A percentile compares a stretch with the other conserved stretches of the same genome.
Conservation (phyloP, 2,113 vertebrate species). For the Dissostichus mawsoni region DNA sequence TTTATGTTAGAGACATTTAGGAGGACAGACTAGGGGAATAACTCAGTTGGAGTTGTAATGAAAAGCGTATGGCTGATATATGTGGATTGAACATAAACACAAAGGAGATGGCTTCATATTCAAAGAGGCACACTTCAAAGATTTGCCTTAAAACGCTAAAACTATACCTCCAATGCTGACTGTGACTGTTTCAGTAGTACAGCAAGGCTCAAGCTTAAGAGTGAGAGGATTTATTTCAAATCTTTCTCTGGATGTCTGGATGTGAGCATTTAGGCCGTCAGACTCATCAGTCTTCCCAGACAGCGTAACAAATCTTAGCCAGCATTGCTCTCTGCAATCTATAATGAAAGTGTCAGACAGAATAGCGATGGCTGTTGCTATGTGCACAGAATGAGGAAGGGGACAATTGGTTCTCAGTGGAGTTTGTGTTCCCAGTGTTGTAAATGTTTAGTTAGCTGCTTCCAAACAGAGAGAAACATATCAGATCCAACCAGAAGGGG, state of each 20-base stretch:
- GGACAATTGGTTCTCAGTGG: neutral
- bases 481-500: slow-evolving; percentile 8
- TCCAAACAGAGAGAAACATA: slow-evolving; percentile 13
- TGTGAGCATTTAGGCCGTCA: slow-evolving; percentile 39
- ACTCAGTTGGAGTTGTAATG: neutral
- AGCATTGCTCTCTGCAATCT: slow-evolving; percentile 33
- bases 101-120: slow-evolving; percentile 5
- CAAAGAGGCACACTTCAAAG: slow-evolving; percentile 17
- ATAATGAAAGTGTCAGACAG: slow-evolving; percentile 56
- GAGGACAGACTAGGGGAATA: slow-evolving; percentile 24
- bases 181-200: neutral
- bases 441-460: slow-evolving; percentile 1
- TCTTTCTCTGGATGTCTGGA: slow-evolving; percentile 10
- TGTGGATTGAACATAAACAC: slow-evolving; percentile 1
- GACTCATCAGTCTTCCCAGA: slow-evolving; percentile 61
- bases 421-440: slow-evolving; percentile 3
- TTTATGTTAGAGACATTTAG: slow-evolving; percentile 27
- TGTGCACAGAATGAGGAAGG: slow-evolving; percentile 38
- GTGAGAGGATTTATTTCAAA: slow-evolving; percentile 22
- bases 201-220: neutral
- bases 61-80: slow-evolving; percentile 10
- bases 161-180: neutral
- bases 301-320: slow-evolving; percentile 56
- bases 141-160: neutral
- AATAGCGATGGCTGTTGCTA: slow-evolving; percentile 40